Conservation (phyloP, 2,797 vertebrate genomes). For the Acanthornis magna region DNA sequence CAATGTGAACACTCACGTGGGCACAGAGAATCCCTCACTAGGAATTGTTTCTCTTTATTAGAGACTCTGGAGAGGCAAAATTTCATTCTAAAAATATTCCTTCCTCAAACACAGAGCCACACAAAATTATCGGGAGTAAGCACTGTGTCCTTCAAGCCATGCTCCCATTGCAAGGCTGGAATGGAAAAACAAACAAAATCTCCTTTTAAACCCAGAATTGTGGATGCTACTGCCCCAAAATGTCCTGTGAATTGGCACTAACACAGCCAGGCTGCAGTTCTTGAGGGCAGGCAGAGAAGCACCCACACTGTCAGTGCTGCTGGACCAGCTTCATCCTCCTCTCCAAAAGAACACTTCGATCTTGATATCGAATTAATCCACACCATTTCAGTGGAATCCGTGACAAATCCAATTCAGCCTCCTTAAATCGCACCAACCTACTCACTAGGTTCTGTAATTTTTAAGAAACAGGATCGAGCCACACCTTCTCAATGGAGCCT, state of each 20-base stretch:
- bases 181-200: background rate
- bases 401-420: background rate
- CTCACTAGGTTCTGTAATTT: background rate
- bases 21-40: background rate
- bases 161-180: accelerated
- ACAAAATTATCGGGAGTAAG: accelerated
- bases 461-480: background rate
- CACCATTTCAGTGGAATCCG: background rate
- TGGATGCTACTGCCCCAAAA: background rate
- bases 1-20: accelerated
- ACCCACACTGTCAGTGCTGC: accelerated
- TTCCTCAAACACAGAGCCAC: background rate
- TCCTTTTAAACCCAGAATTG: background rate
- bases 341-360: background rate
- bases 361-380: background rate
- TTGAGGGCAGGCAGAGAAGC: accelerated
- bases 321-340: background rate
- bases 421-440: background rate
- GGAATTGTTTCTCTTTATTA: background rate
- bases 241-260: background rate
- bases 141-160: background rate
- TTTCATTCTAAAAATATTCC: background rate
- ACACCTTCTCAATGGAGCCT: background rate
- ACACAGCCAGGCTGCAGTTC: background rate
- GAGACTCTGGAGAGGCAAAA: background rate